Conservation (phyloP, 37 sponge, comb jelly and placozoan genomes). For the Halichondria panicea region DNA sequence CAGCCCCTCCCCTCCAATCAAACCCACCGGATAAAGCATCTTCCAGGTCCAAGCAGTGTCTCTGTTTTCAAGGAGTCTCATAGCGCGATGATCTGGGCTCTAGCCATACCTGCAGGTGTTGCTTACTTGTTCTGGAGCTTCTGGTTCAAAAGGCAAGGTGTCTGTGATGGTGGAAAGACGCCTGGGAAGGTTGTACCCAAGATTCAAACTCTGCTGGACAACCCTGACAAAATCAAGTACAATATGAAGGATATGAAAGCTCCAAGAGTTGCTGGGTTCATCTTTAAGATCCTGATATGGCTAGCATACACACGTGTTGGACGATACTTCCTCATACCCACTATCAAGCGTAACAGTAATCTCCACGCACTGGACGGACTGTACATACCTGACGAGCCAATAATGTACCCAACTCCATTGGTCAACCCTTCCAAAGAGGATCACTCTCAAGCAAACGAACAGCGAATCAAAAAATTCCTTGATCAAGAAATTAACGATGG, state of each 20-base stretch:
- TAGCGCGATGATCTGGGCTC: constrained; percentile 33
- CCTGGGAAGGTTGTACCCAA: constrained; percentile 9
- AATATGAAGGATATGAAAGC: constrained; percentile 15
- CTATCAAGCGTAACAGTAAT: constrained; percentile 6
- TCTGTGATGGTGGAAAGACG: neutral
- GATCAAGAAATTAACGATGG: neutral
- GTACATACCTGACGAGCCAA: constrained; percentile 67
- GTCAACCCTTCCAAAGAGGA: constrained; percentile 16
- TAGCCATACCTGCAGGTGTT: neutral
- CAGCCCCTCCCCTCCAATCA: too few relatives aligned
- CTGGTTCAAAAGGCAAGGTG: constrained; percentile 9
- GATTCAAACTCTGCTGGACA: constrained; percentile 30
- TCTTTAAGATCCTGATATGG: constrained; percentile 40
- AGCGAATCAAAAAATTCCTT: constrained; percentile 2
- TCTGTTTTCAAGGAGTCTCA: too few relatives aligned
- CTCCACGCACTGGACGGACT: constrained; percentile 21
- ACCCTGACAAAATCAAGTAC: constrained; percentile 5
- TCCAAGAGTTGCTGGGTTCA: constrained; percentile 39
- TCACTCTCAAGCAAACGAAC: neutral
- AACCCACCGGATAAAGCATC: too few relatives aligned
- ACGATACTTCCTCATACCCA: constrained; percentile 7
- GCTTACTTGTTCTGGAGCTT: neutral
- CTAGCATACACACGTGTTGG: constrained; percentile 62
- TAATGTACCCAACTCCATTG: constrained; percentile 45
- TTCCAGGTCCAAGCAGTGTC: too few relatives aligned